phyloP scores from a whole-genome alignment of 2,888 invertebrate genomes.

The Cantharis nigra region DNA sequence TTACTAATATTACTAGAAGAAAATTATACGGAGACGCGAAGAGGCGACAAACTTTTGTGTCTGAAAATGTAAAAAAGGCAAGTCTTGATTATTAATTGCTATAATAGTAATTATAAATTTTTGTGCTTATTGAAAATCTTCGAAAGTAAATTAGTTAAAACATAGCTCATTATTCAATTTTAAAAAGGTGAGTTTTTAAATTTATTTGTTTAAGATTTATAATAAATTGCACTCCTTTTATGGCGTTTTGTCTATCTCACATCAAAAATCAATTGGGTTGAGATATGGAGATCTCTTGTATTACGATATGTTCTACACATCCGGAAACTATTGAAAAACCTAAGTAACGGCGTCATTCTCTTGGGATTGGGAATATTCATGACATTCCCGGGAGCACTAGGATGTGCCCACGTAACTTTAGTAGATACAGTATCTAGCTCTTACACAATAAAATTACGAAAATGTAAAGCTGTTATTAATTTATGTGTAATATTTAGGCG shows the following conservation, averaged over 20 bases:
- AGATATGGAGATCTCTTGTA: background rate
- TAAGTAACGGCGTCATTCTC: background rate
- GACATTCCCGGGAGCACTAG: background rate
- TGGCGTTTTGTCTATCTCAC: background rate
- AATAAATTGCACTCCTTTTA: background rate
- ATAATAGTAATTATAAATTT: background rate
- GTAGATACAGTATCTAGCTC: background rate
- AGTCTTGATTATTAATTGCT: slow-evolving; percentile 2
- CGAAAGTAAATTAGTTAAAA: background rate
- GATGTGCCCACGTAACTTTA: background rate
- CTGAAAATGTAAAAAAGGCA: slow-evolving; percentile 29
- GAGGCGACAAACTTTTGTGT: slow-evolving; percentile 22
- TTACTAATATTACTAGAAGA: slow-evolving; percentile 20
- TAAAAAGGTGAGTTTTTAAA: background rate
- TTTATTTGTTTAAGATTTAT: background rate
- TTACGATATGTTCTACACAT: background rate
- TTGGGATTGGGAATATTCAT: background rate
- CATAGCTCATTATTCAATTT: background rate
- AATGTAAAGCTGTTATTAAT: background rate
- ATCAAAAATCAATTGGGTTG: background rate
- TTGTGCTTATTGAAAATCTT: too few relatives aligned
- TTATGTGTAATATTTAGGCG: background rate
- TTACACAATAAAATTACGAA: background rate
- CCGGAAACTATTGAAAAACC: background rate
- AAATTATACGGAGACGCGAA: slow-evolving; percentile 20